Conservation (phyloP, 2,797 vertebrate genomes). For the Chloroceryle amazona region DNA sequence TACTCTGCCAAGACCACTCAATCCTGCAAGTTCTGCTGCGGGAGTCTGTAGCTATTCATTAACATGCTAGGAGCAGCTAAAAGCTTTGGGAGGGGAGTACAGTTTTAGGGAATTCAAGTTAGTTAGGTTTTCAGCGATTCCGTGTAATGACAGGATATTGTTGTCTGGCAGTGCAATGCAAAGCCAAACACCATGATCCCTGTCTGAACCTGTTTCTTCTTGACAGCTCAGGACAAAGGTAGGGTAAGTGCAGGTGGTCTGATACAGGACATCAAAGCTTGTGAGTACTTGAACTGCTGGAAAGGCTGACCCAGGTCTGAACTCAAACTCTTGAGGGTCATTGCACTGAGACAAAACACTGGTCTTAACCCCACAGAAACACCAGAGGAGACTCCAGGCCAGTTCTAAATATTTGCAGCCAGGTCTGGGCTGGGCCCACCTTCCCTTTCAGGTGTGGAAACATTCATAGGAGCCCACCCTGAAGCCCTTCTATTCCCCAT, state of each 20-base stretch:
- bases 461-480: not conserved
- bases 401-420: not conserved
- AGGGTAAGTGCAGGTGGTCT: not conserved
- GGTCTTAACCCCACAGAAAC: not conserved
- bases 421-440: not conserved
- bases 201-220: not conserved
- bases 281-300: not conserved
- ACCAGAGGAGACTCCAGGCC: not conserved
- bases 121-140: constrained; percentile 6
- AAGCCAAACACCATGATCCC: not conserved
- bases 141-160: not conserved
- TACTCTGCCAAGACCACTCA: constrained; percentile 32
- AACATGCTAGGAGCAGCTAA: not conserved
- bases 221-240: not conserved
- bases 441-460: not conserved
- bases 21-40: not conserved
- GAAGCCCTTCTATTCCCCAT: not conserved
- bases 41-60: not conserved
- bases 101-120: not conserved
- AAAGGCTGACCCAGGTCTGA: not conserved
- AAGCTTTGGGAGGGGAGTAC: not conserved
- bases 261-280: not conserved
- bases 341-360: not conserved
- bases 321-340: not conserved
- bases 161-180: not conserved